A percentile compares a stretch with the other conserved stretches of the same genome.
phyloP scores from a whole-genome alignment of 2,888 invertebrate species.

The Andrena bucephala region DNA sequence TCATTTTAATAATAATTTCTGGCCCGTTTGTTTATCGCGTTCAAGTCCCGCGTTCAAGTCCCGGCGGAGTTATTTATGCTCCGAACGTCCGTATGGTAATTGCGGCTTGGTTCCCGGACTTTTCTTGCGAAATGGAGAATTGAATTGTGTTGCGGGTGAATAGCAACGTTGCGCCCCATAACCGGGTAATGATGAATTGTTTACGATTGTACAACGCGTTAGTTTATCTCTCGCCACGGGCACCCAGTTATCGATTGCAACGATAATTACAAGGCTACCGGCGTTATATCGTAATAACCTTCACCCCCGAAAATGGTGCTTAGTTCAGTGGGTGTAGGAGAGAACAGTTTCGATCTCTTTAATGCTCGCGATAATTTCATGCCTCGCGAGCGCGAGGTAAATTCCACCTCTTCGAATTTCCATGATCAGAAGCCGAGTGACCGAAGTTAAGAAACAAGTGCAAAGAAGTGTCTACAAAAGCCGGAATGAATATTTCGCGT shows the following conservation, averaged over 20 bases:
- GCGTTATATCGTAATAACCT: not conserved
- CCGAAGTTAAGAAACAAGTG: not conserved
- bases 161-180: constrained; percentile 19
- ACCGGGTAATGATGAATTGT: constrained; percentile 42
- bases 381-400: not conserved
- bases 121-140: constrained; percentile 44
- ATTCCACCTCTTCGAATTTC: constrained; percentile 10
- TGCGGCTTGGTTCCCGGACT: constrained; percentile 19
- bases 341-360: too few relatives aligned
- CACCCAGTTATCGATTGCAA: constrained; percentile 7
- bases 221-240: constrained; percentile 19
- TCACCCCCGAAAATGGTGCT: not conserved
- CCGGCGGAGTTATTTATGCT: constrained; percentile 41
- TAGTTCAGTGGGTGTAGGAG: not conserved
- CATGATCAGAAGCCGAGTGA: constrained; percentile 20
- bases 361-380: too few relatives aligned
- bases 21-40: constrained; percentile 36
- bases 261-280: constrained; percentile 1
- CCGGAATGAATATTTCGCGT: not conserved
- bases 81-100: constrained; percentile 35
- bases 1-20: constrained; percentile 57
- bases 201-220: constrained; percentile 20
- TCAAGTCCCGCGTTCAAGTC: not conserved
- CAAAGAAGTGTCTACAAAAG: not conserved
- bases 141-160: constrained; percentile 19